These are phyloP conservation scores for Glyptemys insculpta DNA, from an alignment of 2,797 vertebrate genomes.

Conservation along the genomic window DNA sequence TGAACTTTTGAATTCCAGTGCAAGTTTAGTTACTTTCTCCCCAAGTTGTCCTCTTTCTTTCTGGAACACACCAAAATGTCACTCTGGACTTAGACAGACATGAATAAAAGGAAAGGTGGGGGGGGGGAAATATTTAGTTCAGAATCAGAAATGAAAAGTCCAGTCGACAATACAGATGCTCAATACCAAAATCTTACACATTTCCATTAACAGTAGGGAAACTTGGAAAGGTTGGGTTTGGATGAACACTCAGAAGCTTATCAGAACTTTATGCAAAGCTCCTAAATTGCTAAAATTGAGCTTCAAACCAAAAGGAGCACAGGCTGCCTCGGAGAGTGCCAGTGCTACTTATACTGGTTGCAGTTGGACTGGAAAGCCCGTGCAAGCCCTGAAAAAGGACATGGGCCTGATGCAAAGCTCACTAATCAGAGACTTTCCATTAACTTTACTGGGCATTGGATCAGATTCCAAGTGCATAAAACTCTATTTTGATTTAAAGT, in stretches of 20 bases:
- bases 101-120: too few relatives aligned
- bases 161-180: too few relatives aligned
- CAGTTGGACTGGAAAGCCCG: too few relatives aligned
- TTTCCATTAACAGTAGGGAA: too few relatives aligned
- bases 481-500: background rate
- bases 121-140: too few relatives aligned
- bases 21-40: background rate
- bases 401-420: background rate
- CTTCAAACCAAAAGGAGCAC: background rate
- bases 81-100: too few relatives aligned
- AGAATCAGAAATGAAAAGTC: too few relatives aligned
- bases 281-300: background rate
- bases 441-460: background rate
- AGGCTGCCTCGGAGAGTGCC: background rate
- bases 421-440: background rate
- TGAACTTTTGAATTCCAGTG: background rate
- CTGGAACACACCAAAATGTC: background rate
- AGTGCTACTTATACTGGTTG: background rate
- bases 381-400: background rate
- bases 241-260: background rate
- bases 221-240: background rate
- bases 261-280: background rate
- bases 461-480: background rate
- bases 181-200: too few relatives aligned
- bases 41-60: background rate